These are phyloP conservation scores for Oreochromis niloticus DNA, from an alignment of 2,113 vertebrate genomes.

Conservation along the genomic window DNA sequence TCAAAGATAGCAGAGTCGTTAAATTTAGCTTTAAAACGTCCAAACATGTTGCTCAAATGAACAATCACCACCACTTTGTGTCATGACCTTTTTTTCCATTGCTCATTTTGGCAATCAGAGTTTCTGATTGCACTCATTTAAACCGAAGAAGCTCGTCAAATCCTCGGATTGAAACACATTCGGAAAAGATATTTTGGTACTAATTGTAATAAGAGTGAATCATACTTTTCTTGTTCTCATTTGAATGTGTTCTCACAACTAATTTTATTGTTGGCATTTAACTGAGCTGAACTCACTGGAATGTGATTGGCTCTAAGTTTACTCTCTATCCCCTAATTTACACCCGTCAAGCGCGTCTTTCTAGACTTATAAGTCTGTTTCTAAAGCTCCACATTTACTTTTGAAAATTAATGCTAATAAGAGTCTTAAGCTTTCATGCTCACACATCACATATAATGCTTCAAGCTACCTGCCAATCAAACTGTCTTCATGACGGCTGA, in stretches of 20 bases:
- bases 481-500: background rate
- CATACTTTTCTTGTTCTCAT: background rate
- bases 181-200: background rate
- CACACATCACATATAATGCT: background rate
- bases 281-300: background rate
- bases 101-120: background rate
- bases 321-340: background rate
- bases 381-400: constrained; percentile 1
- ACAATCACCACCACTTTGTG: background rate
- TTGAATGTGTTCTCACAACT: background rate
- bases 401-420: constrained; percentile 2
- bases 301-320: constrained; percentile 26
- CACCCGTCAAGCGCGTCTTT: background rate
- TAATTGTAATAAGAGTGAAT: background rate
- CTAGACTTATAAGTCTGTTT: background rate
- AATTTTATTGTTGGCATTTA: constrained; percentile 23
- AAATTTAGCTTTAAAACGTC: background rate
- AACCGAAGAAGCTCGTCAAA: background rate
- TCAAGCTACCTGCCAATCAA: constrained; percentile 16
- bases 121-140: constrained; percentile 4
- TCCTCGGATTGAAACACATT: background rate
- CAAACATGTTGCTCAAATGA: background rate
- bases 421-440: background rate
- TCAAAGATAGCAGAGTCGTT: background rate
- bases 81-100: background rate